phyloP scores from a whole-genome alignment of 2,888 invertebrate species.

The Andrena bucephala region DNA sequence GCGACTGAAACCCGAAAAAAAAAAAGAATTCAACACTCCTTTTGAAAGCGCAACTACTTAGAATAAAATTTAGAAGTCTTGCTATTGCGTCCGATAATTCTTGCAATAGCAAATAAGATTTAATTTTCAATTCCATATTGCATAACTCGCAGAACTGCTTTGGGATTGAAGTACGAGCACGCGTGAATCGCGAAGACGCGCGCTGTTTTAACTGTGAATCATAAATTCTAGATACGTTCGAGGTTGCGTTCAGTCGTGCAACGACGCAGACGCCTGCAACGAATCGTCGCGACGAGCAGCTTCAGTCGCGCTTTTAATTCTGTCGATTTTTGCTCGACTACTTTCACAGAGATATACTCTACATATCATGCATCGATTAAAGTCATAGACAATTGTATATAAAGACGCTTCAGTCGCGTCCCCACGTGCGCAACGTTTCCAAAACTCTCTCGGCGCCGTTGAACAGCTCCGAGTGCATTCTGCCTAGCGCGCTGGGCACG shows the following conservation, averaged over 20 bases:
- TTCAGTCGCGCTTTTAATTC: constrained; percentile 60
- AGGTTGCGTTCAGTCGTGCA: constrained; percentile 97
- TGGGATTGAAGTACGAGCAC: neutral
- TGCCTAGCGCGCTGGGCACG: neutral
- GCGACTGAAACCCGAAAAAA: no score
- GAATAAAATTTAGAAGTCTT: no score
- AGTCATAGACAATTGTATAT: constrained; percentile 47
- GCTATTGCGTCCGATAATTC: no score
- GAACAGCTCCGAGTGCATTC: neutral
- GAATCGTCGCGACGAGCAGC: constrained; percentile 56
- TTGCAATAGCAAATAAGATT: neutral
- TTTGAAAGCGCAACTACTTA: no score
- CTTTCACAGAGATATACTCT: constrained; percentile 24
- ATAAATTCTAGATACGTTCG: constrained; percentile 90
- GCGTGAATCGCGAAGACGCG: neutral
- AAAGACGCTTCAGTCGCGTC: neutral
- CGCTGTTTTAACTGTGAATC: neutral
- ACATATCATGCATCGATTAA: constrained; percentile 25
- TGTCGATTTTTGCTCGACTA: constrained; percentile 65
- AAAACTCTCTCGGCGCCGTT: neutral
- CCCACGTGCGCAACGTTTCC: neutral
- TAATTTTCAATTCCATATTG: constrained; percentile 4
- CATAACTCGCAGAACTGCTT: neutral
- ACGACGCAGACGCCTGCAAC: constrained; percentile 97
- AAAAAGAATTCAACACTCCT: no score